These are phyloP conservation scores for Apamea crenata DNA, from an alignment of 2,888 invertebrate genomes.

Conservation along the genomic window DNA sequence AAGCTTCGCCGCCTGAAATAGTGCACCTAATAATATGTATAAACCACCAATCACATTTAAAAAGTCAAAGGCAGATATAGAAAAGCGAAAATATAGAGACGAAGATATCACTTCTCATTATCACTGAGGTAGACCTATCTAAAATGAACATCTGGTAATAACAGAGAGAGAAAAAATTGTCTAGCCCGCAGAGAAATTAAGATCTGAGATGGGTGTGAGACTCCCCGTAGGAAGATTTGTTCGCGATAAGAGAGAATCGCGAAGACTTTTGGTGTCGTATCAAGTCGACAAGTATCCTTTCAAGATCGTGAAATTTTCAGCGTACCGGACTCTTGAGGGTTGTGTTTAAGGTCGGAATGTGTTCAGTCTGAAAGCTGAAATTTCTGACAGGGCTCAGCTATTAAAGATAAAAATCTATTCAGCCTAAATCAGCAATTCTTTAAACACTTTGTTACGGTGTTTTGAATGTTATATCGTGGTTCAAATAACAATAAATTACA, in stretches of 20 bases:
- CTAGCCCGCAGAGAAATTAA: constrained; percentile 62
- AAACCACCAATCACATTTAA: not conserved
- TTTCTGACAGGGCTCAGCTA: not conserved
- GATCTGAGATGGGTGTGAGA: constrained; percentile 35
- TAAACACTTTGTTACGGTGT: not conserved
- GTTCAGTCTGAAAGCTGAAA: constrained; percentile 1
- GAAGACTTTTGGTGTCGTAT: constrained; percentile 9
- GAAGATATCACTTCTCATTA: constrained; percentile 4
- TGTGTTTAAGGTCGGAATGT: constrained; percentile 1
- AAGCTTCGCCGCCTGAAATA: not conserved
- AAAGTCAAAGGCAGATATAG: not conserved
- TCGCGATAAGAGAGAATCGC: constrained; percentile 40
- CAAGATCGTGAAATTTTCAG: constrained; percentile 6
- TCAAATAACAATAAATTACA: not conserved
- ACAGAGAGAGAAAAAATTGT: constrained; percentile 29
- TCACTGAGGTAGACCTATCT: constrained; percentile 46
- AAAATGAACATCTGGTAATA: constrained; percentile 47
- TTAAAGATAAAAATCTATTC: constrained; percentile 10
- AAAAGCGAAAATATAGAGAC: constrained; percentile 15
- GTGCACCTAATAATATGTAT: not conserved
- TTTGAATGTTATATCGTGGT: not conserved
- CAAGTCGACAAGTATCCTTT: constrained; percentile 1
- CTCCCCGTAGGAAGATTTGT: constrained; percentile 43
- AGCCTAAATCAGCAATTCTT: not conserved
- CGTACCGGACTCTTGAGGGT: not conserved